phyloP scores from a whole-genome alignment of 2,113 vertebrate species.

The Boulengeromyrus knoepffleri region DNA sequence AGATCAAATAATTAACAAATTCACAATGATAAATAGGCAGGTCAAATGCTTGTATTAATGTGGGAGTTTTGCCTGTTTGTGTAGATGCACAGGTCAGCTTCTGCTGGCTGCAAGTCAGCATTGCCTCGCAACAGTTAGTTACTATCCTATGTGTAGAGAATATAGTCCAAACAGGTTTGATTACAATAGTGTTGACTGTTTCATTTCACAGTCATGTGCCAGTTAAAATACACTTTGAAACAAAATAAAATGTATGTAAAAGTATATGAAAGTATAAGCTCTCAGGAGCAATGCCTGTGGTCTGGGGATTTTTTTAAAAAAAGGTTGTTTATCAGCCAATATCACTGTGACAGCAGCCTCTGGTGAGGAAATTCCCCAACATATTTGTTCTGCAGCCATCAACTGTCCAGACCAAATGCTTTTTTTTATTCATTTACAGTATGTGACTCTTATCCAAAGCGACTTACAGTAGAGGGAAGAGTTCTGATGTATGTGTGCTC shows the following conservation, averaged over 20 bases:
- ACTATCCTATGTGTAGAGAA: neutral
- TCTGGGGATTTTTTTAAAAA: constrained; percentile 3
- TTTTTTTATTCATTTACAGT: neutral
- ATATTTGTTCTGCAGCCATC: constrained; percentile 10
- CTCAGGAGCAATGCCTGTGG: neutral
- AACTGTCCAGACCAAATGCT: constrained; percentile 11
- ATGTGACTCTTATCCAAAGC: neutral
- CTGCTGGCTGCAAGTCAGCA: neutral
- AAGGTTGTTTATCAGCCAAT: constrained; percentile 5
- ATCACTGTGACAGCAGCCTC: neutral
- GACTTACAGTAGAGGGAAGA: neutral
- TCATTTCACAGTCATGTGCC: neutral
- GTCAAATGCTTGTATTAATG: neutral
- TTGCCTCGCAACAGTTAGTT: neutral
- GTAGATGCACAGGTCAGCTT: neutral
- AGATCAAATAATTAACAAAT: neutral
- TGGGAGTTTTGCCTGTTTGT: neutral
- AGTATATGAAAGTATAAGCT: neutral
- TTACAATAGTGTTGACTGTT: neutral
- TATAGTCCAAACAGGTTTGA: neutral
- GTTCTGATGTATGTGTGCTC: neutral
- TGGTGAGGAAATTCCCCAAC: constrained; percentile 2
- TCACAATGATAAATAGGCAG: neutral
- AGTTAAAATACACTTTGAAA: neutral
- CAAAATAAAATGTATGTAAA: neutral